These are phyloP conservation scores for Siniperca knerii DNA, from an alignment of 2,113 vertebrate genomes.

Conservation along the genomic window DNA sequence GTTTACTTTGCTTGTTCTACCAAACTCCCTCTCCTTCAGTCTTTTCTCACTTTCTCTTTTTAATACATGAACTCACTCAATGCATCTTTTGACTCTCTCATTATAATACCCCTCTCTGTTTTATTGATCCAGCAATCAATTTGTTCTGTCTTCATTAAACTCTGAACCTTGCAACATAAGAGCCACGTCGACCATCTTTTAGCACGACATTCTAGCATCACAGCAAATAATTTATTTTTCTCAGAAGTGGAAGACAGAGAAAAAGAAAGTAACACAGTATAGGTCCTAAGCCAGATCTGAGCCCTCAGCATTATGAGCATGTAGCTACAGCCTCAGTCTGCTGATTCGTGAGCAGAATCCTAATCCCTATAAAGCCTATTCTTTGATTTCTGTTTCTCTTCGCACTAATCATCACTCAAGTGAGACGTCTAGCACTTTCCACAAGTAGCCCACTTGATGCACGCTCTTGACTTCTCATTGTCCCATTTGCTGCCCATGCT, in stretches of 20 bases:
- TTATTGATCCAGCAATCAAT: slow-evolving; percentile 13
- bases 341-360: slow-evolving; percentile 25
- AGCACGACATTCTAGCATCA: not conserved
- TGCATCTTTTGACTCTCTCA: slow-evolving; percentile 34
- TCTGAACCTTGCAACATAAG: not conserved
- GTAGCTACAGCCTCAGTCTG: not conserved
- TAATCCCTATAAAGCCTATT: slow-evolving; percentile 6
- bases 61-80: slow-evolving; percentile 43
- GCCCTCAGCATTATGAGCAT: not conserved
- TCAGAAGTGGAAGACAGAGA: not conserved
- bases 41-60: slow-evolving; percentile 67
- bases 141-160: slow-evolving; percentile 7
- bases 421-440: slow-evolving; percentile 29
- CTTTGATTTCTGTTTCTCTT: slow-evolving; percentile 38
- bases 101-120: slow-evolving; percentile 23
- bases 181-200: not conserved
- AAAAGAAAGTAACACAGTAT: not conserved
- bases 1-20: slow-evolving; percentile 80
- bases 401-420: slow-evolving; percentile 32
- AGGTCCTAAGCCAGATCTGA: not conserved
- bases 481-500: slow-evolving; percentile 33
- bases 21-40: slow-evolving; percentile 57
- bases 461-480: slow-evolving; percentile 67
- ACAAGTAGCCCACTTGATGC: slow-evolving; percentile 52
- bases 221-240: not conserved